Evolutionary conservation across 2,113 vertebrate genomes (phyloP).

Genomic region (Microtus oregoni): DNA sequence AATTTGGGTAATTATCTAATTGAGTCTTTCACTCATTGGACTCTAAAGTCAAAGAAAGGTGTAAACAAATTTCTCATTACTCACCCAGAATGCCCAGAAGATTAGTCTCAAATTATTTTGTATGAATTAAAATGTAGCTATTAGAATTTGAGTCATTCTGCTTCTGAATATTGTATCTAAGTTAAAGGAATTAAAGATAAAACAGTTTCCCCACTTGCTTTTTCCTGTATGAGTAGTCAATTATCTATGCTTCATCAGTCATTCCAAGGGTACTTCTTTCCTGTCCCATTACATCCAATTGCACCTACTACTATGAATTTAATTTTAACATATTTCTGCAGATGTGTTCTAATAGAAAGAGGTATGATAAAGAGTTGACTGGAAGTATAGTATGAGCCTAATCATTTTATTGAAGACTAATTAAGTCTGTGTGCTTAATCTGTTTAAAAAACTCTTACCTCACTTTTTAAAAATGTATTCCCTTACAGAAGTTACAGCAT

Average conservation of each 20-base stretch:
- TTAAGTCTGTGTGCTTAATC: not conserved
- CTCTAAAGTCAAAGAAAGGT: not conserved
- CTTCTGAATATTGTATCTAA: not conserved
- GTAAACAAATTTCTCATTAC: not conserved
- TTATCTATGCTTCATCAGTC: not conserved
- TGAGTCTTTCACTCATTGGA: not conserved
- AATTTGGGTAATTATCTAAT: not conserved
- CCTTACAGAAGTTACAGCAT: not conserved
- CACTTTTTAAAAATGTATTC: not conserved
- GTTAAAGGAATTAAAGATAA: not conserved
- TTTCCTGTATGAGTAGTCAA: not conserved
- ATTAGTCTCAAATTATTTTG: not conserved
- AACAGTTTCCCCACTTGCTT: not conserved
- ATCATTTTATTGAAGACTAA: not conserved
- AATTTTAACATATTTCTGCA: not conserved
- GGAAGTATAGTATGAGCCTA: not conserved
- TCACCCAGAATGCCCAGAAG: not conserved
- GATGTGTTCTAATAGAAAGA: not conserved
- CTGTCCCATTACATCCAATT: not conserved
- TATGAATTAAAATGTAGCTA: not conserved
- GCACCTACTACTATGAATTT: not conserved
- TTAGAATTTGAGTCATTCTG: not conserved
- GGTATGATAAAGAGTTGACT: not conserved
- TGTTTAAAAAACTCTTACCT: conserved; percentile 20
- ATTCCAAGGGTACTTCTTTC: accelerated